These are phyloP conservation scores for Pollachius pollachius DNA, from an alignment of 2,113 vertebrate genomes.

Conservation along the genomic window DNA sequence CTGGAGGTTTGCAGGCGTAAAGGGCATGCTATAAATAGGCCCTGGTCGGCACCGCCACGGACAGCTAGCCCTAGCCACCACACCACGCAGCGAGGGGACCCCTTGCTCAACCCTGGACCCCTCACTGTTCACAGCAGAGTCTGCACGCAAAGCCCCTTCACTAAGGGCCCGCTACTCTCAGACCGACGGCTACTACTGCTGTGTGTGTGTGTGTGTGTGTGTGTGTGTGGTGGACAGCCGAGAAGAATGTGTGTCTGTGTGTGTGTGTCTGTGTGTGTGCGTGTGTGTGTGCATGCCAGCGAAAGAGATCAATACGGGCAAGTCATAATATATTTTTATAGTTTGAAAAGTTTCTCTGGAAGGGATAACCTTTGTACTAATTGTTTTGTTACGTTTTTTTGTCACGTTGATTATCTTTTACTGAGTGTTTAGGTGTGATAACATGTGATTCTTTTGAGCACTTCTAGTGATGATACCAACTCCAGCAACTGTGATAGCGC, in stretches of 20 bases:
- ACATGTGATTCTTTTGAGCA: too few relatives aligned
- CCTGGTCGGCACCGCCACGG: conserved; percentile 20
- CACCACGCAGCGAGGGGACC: conserved; percentile 22
- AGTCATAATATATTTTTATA: too few relatives aligned
- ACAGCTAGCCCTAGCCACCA: conserved; percentile 8
- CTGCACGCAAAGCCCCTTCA: conserved; percentile 37
- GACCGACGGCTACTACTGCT: not conserved
- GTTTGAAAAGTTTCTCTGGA: too few relatives aligned
- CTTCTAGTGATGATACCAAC: too few relatives aligned
- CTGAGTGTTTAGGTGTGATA: too few relatives aligned
- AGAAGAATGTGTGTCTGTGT: not conserved
- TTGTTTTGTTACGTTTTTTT: too few relatives aligned
- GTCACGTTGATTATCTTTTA: too few relatives aligned
- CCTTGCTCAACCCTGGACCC: conserved; percentile 18
- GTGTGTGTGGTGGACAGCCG: not conserved
- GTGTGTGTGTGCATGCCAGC: not conserved
- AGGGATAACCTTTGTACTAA: too few relatives aligned
- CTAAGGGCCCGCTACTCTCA: not conserved
- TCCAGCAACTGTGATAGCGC: too few relatives aligned
- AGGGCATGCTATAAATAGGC: conserved; percentile 55
- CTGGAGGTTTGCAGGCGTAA: conserved; percentile 27
- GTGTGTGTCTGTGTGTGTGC: conserved; percentile 8
- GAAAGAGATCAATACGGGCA: too few relatives aligned
- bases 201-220: conserved; percentile 4
- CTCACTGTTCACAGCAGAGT: conserved; percentile 23